Base-by-base conservation (phyloP, 2,113 vertebrate genomes). In the Ptilorrhoa leucosticta region DNA sequence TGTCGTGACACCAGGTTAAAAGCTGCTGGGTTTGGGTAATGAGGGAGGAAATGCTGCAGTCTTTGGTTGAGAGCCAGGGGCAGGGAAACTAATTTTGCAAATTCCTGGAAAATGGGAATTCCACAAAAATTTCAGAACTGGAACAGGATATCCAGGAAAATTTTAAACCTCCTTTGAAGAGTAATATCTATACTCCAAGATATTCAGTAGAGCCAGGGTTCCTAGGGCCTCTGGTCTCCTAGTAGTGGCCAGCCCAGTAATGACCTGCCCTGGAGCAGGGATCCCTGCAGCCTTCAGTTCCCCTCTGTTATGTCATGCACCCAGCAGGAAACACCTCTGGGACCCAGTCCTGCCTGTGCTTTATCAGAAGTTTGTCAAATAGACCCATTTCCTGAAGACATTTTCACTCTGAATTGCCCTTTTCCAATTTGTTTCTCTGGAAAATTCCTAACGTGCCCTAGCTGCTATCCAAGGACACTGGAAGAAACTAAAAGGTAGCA, bases 401-500 rank as follows among this genome's bases (percentile, higher is more conserved):
- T 47, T 92, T 93, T 84, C 47, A 33, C 28, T 87, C 69, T 64
- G 39, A 84, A 71, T 78, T 90, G 35, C 30, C 28, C 17, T 89
- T 87, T 89, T 75, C 60, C 56, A 60, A 6, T n/a, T 60, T 51
- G 15, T 72, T 86, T 81, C 42, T 7, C 69, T 78, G 91, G 77
- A 92, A 94, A 96, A 95, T 82, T 94, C 83, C 69, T 87, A 73
- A 39, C 10, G 0, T 83, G 81, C 51, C 8, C 64, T 54, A 83
- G 75, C 54, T 88, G 44, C 56, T 80, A 31, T 45, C 33, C 48
- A 83, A 80, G 60, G 64, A 88, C 31, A 23, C 19, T 40, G 47
- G 42, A 92, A 80, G 65, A 90, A 93, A 71, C 60, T n/a, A 26
- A 94, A 90, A 93, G 63, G 71, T 81, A 66, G 70, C 66, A 91